Percentiles rank a stretch among this genome's conserved stretches.
Evolutionary conservation across 2,113 vertebrate genomes (phyloP).

Genomic region (Nycticebus coucang): DNA sequence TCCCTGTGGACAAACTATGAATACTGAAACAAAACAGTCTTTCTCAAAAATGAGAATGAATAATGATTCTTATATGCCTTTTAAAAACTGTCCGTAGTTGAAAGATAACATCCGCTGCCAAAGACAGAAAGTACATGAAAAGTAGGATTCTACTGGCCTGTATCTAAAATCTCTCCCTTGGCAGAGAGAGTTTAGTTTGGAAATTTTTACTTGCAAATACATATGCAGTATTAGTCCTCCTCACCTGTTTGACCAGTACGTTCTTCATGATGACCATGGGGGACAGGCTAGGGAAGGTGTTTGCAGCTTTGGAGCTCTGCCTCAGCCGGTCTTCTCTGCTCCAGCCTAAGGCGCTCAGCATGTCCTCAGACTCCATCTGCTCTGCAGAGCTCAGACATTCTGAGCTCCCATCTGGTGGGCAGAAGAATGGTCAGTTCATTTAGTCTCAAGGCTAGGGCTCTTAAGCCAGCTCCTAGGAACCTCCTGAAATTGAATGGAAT

Average conservation of each 20-base stretch:
- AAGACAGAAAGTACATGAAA: background rate
- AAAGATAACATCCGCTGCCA: background rate
- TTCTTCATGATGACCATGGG: conserved; percentile 95
- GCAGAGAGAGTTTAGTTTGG: background rate
- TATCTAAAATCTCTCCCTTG: background rate
- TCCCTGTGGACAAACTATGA: background rate
- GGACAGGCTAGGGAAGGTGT: conserved; percentile 86
- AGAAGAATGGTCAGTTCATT: conserved; percentile 51
- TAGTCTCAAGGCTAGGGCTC: background rate
- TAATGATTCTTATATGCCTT: background rate
- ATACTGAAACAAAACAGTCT: background rate
- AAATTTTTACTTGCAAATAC: background rate
- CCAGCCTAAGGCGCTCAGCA: conserved; percentile 81
- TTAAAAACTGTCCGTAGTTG: background rate
- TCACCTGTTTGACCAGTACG: conserved; percentile 92
- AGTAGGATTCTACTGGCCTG: background rate
- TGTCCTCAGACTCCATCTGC: conserved; percentile 89
- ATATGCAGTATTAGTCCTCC: background rate
- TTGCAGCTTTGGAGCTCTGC: conserved; percentile 80
- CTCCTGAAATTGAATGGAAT: background rate
- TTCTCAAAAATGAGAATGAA: background rate
- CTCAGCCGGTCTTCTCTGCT: conserved; percentile 76
- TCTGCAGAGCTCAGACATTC: conserved; percentile 91
- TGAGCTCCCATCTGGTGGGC: conserved; percentile 90
- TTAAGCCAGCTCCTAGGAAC: background rate